A percentile compares a stretch with the other conserved stretches of the same genome.
phyloP scores from a whole-genome alignment of 1,140 invertebrate species.

The Diachasmimorpha longicaudata region DNA sequence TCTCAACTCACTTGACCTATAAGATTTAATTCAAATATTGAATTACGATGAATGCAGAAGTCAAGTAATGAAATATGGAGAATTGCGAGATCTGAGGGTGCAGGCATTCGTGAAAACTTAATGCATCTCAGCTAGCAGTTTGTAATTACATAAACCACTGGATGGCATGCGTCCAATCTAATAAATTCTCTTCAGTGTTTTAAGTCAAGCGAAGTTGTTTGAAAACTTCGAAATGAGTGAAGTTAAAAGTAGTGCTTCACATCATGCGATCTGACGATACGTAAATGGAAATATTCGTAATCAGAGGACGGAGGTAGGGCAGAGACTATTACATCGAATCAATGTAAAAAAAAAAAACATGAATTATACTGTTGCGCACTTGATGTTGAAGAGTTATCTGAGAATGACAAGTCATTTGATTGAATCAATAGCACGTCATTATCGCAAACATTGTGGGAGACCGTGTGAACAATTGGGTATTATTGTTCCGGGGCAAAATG shows the following conservation, averaged over 20 bases:
- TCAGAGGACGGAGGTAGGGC: too few species aligned
- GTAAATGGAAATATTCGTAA: neutral
- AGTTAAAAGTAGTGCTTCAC: neutral
- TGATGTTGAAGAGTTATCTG: neutral
- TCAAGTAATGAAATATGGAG: too few species aligned
- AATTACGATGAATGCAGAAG: too few species aligned
- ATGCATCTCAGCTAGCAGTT: too few species aligned
- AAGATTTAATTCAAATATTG: too few species aligned
- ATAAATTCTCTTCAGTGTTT: neutral
- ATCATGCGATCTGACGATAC: neutral
- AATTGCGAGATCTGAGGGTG: too few species aligned
- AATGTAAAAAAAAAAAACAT: neutral
- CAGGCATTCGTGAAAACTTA: too few species aligned
- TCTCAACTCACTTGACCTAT: neutral
- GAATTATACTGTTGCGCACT: neutral
- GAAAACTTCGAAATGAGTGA: neutral
- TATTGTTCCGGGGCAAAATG: too few species aligned
- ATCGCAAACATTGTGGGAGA: neutral
- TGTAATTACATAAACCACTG: neutral
- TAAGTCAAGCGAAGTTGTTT: neutral
- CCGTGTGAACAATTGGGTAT: neutral
- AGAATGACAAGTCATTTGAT: neutral
- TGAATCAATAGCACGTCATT: neutral
- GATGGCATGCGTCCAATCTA: neutral
- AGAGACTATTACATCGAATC: neutral